These are phyloP conservation scores for Caerostris darwini DNA, from an alignment of 1,140 invertebrate genomes.

Conservation along the genomic window DNA sequence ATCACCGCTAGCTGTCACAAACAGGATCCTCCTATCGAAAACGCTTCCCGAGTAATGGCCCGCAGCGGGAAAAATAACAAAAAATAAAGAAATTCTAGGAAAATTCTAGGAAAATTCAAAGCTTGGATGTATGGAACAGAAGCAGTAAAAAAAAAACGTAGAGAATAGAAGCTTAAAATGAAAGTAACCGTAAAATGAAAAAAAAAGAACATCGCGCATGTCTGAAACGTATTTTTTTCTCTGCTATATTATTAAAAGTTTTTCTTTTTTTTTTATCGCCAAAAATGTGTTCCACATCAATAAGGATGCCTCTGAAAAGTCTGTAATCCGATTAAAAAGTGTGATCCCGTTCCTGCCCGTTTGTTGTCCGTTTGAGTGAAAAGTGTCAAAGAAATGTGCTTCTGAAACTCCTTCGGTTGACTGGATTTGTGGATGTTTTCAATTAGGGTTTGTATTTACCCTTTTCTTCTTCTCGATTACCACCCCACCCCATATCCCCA, in stretches of 20 bases:
- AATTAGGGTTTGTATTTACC: not conserved
- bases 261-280: not conserved
- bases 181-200: not conserved
- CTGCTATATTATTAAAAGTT: not conserved
- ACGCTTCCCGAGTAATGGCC: slow-evolving; percentile 6
- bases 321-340: slow-evolving; percentile 24
- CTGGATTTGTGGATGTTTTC: not conserved
- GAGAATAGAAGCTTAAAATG: slow-evolving; percentile 3
- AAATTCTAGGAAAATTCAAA: not conserved
- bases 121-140: not conserved
- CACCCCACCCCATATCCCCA: no score
- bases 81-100: not conserved
- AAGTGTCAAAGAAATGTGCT: slow-evolving; percentile 39
- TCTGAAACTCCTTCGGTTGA: not conserved
- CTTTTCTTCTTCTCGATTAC: no score
- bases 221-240: not conserved
- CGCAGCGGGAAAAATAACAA: not conserved
- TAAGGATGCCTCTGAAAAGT: not conserved
- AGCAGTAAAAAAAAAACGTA: no score
- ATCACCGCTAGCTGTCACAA: slow-evolving; percentile 47
- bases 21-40: slow-evolving; percentile 44
- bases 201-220: not conserved
- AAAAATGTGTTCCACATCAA: slow-evolving; percentile 24
- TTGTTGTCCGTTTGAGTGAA: slow-evolving; percentile 35
- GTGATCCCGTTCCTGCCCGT: slow-evolving; percentile 31